Evolutionary conservation across 1,140 invertebrate genomes (phyloP).

Genomic region (Drosophila sucinea): DNA sequence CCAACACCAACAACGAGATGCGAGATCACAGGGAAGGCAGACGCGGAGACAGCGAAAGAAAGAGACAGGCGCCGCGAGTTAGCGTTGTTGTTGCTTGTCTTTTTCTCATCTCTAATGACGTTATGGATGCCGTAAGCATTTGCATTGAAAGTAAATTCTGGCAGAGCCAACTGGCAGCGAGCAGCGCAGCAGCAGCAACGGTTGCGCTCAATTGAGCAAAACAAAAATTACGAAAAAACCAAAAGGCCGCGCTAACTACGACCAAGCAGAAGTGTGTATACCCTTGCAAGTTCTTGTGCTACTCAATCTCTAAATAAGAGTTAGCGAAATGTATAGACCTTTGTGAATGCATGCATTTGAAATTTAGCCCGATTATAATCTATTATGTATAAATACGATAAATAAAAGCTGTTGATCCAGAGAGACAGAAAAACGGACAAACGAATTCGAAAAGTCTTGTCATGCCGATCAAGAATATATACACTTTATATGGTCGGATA

Average conservation of each 20-base stretch:
- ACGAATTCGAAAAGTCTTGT: too few relatives aligned
- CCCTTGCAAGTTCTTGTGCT: too few relatives aligned
- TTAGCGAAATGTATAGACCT: too few relatives aligned
- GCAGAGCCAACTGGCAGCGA: conserved; percentile 5
- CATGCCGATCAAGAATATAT: too few relatives aligned
- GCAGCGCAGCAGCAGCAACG: conserved; percentile 15
- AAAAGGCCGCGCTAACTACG: background rate
- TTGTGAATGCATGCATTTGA: too few relatives aligned
- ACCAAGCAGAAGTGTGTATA: too few relatives aligned
- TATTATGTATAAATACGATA: too few relatives aligned
- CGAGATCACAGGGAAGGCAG: background rate
- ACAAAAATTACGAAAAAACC: conserved; percentile 19
- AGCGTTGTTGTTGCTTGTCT: conserved; percentile 5
- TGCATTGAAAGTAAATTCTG: conserved; percentile 21
- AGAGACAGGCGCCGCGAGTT: conserved; percentile 9
- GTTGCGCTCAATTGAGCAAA: conserved; percentile 27
- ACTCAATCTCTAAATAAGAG: too few relatives aligned
- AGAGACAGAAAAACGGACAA: too few relatives aligned
- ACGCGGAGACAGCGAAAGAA: background rate
- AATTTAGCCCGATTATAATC: too few relatives aligned
- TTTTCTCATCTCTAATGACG: conserved; percentile 50
- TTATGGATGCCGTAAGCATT: conserved; percentile 70
- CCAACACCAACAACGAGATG: conserved; percentile 25
- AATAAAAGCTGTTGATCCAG: too few relatives aligned
- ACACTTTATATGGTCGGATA: too few relatives aligned